Evolutionary conservation across 64 coral and sea anemone genomes (phyloP).

Genomic region (Pachyseris speciosa): DNA sequence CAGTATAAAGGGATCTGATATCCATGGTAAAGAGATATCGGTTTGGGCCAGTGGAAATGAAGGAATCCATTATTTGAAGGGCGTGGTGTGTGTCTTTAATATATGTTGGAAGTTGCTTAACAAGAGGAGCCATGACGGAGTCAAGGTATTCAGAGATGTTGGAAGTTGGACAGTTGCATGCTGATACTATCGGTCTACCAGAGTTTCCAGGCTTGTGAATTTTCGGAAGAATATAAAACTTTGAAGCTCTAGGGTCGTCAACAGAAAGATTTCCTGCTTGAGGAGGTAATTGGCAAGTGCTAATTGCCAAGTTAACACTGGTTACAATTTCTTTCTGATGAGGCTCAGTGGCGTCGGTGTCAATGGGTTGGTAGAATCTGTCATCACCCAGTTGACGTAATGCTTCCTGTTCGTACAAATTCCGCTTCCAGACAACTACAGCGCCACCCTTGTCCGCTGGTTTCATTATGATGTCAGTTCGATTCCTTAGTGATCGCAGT

Average conservation of each 20-base stretch:
- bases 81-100: constrained; percentile 42
- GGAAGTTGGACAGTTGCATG: constrained; percentile 26
- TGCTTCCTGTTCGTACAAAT: constrained; percentile 9
- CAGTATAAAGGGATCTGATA: constrained; percentile 2
- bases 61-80: constrained; percentile 13
- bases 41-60: not conserved
- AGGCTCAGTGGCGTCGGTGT: not conserved
- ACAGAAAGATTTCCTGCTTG: not conserved
- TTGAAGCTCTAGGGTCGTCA: not conserved
- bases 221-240: constrained; percentile 50
- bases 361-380: too few species aligned
- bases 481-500: not conserved
- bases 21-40: constrained; percentile 17
- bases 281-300: not conserved
- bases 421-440: not conserved
- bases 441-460: constrained; percentile 33
- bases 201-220: constrained; percentile 61
- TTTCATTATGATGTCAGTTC: constrained; percentile 13
- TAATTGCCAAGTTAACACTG: not conserved
- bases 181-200: constrained; percentile 66
- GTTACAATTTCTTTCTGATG: not conserved
- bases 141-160: constrained; percentile 35
- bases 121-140: not conserved
- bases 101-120: not conserved
- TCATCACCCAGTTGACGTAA: not conserved